Base-by-base conservation (phyloP, 92 coral and sea anemone genomes). In the Heteractis magnifica region DNA sequence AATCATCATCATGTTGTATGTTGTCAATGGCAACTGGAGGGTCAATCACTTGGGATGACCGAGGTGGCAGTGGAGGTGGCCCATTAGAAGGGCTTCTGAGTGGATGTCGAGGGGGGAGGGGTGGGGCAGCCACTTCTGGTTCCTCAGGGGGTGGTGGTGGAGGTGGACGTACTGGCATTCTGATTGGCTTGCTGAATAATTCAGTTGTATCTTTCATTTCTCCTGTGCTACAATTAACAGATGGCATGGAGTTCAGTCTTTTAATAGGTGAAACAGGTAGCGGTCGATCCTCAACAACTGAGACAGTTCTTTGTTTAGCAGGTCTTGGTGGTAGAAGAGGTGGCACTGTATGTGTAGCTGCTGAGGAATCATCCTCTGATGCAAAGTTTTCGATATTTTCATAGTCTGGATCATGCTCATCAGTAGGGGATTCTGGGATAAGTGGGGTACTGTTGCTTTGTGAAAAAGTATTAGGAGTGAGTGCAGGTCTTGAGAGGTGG, bases 361-460 rank as follows among this genome's bases (percentile, higher is more conserved):
- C 79, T n/a, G 44, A 1, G 2, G 3, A 34, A 34, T 82, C 84
- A 52, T 92, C 96, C 72, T 90, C 88, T 72, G 89, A 91, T 51
- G 95, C 97, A 89, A 93, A 90, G 90, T 90, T 86, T 65, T 90
- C 91, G 81, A 94, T 92, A 92, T 93, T 93, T 44, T 89, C 95
- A 62, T 94, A 94, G 72, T 94, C 98, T 14, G 93, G 98, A 73
- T 91, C 98, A 23, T 81, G 59, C 56, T 94, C 95, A 70, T 89
- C 92, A 65, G 74, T 18, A 19, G 95, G 92, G 19, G 90, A 82
- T 84, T 92, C 96, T 60, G 93, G 93, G 83, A 87, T 81, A 55
- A 84, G 84, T 41, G 90, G 89, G 51, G 93, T 83, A 70, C 83
- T 81, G 49, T 90, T 90, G 53, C 92, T 89, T 41, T 92, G 93